Base-by-base conservation (phyloP, 1,140 invertebrate species). In the Zophobas atratus region DNA sequence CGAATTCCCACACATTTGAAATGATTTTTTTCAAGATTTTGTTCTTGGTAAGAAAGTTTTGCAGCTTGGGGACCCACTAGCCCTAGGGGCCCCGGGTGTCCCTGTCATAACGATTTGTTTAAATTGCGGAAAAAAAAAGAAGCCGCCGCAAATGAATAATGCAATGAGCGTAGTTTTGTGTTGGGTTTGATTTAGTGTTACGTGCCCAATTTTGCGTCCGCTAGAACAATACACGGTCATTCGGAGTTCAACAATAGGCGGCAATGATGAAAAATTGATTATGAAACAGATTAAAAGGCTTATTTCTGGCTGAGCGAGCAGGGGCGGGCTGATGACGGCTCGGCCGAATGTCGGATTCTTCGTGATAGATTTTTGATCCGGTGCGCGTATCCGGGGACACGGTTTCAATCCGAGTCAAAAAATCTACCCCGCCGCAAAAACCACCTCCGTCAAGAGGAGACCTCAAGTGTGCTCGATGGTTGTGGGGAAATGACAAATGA, bases 201-300 rank as follows among this genome's bases (percentile, higher is more conserved):
- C 56, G 34, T 60, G 35, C 38, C 56, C 56, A 20, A 36, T 60
- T 60, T 60, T n/a, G 38, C 56, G 36, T 36, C 36, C 56, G 36
- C 5, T 39, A 39, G 32, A 57, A 60, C 56, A 60, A 60, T 60
- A 36, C 34, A 33, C 34, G 34, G 56, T 60, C 38, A 60, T 60
- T 60, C 56, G 36, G 6, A 60, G 36, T 60, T 60, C 38, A 60
- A 60, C 56, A 60, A 60, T 60, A 39, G 34, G 38, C 5, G 2
- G 56, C 33, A 60, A 60, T 60, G 56, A 60, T 60, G 56, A 60
- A 60, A 60, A 60, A 60, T 60, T 60, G 56, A 60, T 60, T 60
- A 60, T 60, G 38, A 60, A 60, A 33, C 38, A 60, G 56, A 60
- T 60, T 60, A 60, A 60, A 60, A 60, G 38, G 56, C 56, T 5